Evolutionary conservation across 2,797 vertebrate species (phyloP), one percentile per base, ranked within the genome.

Genomic region (Hemitrygon akajei): DNA sequence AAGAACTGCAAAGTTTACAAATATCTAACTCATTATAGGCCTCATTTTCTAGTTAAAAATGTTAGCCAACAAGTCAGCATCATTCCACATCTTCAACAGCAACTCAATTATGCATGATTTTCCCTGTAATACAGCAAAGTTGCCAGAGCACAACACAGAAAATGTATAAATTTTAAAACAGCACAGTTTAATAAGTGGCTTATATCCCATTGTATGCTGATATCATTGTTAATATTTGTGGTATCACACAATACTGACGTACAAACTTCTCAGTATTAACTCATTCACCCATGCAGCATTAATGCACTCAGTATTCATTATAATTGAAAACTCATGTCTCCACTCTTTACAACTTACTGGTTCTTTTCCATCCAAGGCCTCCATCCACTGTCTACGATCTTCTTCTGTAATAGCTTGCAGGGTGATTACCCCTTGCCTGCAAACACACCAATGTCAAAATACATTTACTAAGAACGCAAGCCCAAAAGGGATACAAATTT

Each of bases 321-420:
- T n/a, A n/a, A n/a, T n/a, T n/a, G n/a, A n/a, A n/a, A n/a, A n/a
- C 47, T 94, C 77, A 71, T 71, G 14, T 22, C 69, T 71, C 69
- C 18, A 84, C 56, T 94, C 76, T 89, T 86, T 1, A 76, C 75
- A 95, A 95, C 98, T 98, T 97, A 99, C 99, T 94, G 97, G 96
- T 95, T 99, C 99, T 96, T 98, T 99, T 95, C 99, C 98, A 94
- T 98, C 99, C 97, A 99, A 98, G 84, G 98, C 98, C 95, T 98
- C 98, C 96, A 99, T 97, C 99, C 99, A 99, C 94, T 97, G 97
- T 95, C 96, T 98, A 94, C 98, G 97, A 95, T 99, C 98, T 94
- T 99, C 98, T 95, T 99, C 98, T 1, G 98, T 99, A 95, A 99
- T 97, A 0, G 98, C 97, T 95, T 99, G 99, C 95, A 99, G 96